A percentile compares a stretch with the other conserved stretches of the same genome.
Conservation (phyloP, 2,797 vertebrate genomes). For the Thalassophryne amazonica region DNA sequence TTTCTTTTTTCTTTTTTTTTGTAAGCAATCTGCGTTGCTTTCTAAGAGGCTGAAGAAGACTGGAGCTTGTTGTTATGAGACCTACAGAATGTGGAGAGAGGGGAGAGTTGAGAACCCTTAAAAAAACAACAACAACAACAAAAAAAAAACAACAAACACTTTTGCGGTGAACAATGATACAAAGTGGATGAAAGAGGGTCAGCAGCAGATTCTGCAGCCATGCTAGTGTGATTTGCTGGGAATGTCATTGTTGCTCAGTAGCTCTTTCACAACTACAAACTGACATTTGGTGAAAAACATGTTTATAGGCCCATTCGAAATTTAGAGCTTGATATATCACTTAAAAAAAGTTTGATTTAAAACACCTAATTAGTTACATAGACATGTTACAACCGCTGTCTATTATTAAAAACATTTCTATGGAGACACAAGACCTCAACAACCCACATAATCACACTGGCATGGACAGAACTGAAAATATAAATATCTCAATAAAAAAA, state of each 20-base stretch:
- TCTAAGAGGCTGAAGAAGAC: constrained; percentile 93
- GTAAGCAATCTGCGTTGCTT: constrained; percentile 69
- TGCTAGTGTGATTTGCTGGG: constrained; percentile 51
- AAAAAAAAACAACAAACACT: too few relatives aligned
- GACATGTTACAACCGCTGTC: constrained; percentile 51
- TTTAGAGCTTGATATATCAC: too few relatives aligned
- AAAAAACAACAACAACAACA: too few relatives aligned
- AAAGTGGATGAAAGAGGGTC: constrained; percentile 44
- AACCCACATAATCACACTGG: constrained; percentile 25
- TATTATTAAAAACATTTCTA: constrained; percentile 55
- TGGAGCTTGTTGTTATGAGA: constrained; percentile 99
- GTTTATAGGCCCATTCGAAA: constrained; percentile 5
- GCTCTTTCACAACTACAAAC: constrained; percentile 13
- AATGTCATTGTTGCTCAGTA: constrained; percentile 54
- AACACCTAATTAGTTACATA: constrained; percentile 51
- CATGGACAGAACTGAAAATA: constrained; percentile 45
- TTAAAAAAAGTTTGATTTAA: constrained; percentile 67
- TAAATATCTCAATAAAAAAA: constrained; percentile 72
- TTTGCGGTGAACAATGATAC: constrained; percentile 46
- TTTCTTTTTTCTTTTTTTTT: too few relatives aligned
- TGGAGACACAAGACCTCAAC: constrained; percentile 47
- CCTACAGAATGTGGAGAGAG: constrained; percentile 89
- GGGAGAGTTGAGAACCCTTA: constrained; percentile 85
- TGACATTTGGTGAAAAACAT: constrained; percentile 10
- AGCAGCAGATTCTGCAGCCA: constrained; percentile 53